Evolutionary conservation across 2,888 invertebrate species (phyloP).

Genomic region (Eristalis pertinax): DNA sequence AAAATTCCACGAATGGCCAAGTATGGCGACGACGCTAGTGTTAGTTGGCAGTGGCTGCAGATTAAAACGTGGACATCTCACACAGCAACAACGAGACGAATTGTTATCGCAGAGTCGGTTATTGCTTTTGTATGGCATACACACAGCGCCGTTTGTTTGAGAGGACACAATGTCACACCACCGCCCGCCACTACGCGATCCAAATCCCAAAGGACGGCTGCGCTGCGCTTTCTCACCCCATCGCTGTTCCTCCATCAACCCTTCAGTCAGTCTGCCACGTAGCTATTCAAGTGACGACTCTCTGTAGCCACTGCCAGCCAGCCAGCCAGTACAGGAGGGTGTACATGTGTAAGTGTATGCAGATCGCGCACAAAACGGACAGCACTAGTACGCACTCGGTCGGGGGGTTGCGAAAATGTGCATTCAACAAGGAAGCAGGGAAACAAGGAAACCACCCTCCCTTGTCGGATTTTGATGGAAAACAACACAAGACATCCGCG

Average conservation of each 20-base stretch:
- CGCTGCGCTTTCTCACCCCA: not conserved
- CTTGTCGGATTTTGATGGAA: not conserved
- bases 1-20: constrained; percentile 1
- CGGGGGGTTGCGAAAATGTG: constrained; percentile 8
- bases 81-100: not conserved
- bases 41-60: not conserved
- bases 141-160: constrained; percentile 24
- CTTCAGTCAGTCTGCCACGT: constrained; percentile 22
- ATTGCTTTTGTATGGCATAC: constrained; percentile 53
- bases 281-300: constrained; percentile 49
- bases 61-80: constrained; percentile 34
- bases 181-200: constrained; percentile 11
- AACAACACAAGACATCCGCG: not conserved
- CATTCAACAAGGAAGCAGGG: constrained; percentile 17
- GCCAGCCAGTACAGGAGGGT: not conserved
- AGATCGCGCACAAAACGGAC: not conserved
- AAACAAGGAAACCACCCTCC: not conserved
- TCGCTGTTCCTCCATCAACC: constrained; percentile 21
- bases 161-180: constrained; percentile 43
- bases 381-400: constrained; percentile 3
- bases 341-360: not conserved
- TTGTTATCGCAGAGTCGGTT: constrained; percentile 58
- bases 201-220: constrained; percentile 44
- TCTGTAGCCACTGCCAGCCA: constrained; percentile 7
- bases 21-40: not conserved